Evolutionary conservation across 2,797 vertebrate species (phyloP), one percentile per base, ranked within the genome.

Genomic region (Toxotes lorentzi): DNA sequence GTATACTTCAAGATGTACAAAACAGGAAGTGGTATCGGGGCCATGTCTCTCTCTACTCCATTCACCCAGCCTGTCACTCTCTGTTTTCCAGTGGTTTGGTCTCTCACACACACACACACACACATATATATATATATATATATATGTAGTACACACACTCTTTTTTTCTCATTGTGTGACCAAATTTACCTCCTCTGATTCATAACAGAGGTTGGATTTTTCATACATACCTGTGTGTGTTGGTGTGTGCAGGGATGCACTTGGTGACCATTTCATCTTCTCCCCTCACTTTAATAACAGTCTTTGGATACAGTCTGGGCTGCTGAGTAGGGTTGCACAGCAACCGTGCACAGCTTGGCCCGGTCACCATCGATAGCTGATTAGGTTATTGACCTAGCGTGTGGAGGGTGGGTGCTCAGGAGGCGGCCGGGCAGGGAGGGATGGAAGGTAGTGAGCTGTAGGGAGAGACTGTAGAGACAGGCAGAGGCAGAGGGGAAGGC

Each of bases 321-420:
- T 41, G 77, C 82, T 62, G 82, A 69, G 85, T 85, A 88, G 83
- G 87, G 79, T 66, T 68, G 85, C 85, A 21, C 86, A 62, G 88
- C 93, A 92, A 92, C 93, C 89, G 90, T 73, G 86, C 89, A 53
- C 87, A 80, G 81, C 78, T 89, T 80, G 82, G 90, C 87, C 87
- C 71, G 86, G 92, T 92, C 86, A 82, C 91, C 94, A 94, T 95
- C 87, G 91, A 94, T 95, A 95, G 87, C 93, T 94, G 94, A 96
- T 95, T 95, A 95, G 93, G 94, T 95, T 95, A 95, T 94, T 94
- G 95, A 95, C 94, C 93, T 85, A 85, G 88, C 77, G 67, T 67
- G 76, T 73, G 83, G 74, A 71, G 75, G 83, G 72, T 54, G 76
- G 64, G 69, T 48, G 78, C 76, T 68, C 82, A 73, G 81, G 79